Evolutionary conservation across 2,888 invertebrate species (phyloP), one percentile per base, ranked within the genome.

Genomic region (Dichetophora obliterata): DNA sequence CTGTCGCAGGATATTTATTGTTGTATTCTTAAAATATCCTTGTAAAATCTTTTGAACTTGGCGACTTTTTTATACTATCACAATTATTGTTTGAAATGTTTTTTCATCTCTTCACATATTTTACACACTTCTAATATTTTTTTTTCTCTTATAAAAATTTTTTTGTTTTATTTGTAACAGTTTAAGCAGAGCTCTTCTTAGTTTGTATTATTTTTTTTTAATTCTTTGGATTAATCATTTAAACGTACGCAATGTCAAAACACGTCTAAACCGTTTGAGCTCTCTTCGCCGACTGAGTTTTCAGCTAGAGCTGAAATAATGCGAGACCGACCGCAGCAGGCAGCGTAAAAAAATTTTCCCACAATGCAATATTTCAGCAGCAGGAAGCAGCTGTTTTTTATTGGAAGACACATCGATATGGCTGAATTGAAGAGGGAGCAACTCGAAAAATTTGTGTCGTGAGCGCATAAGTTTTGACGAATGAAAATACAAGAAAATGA

Each of bases 281-380:
- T 86, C 86, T 86, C 83, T 83, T 79, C 83, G 84, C 81, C 84
- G 83, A 86, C 85, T 86, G 84, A 79, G 63, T 27, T 69, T 24
- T 61, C 48, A 14, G 24, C 43, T n/a, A 5, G 48, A 63, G 34
- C n/a, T 71, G 22, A 4, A 6, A 69, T 9, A 24, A 24, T 9
- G 63, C 1, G 22, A 24, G 27, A 31, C 22, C 57, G 24, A 24
- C 57, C 9, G 19, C 43, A 27, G 14, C 48, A 14, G 31, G 11
- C 57, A 57, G 37, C 54, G 71, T 19, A 24, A n/a, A 61, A 63
- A 9, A 5, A 3, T 24, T n/a, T 54, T 48, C 31, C 57, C 24
- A 37, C 24, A 48, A 16, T 37, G 37, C 19, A 14, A 19, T 11
- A 19, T 16, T 5, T 8, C 65, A 70, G 50, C 50, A 48, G 61